Evolutionary conservation across 2,113 vertebrate genomes (phyloP), one percentile per base, ranked within the genome.

Genomic region (Jaculus jaculus): DNA sequence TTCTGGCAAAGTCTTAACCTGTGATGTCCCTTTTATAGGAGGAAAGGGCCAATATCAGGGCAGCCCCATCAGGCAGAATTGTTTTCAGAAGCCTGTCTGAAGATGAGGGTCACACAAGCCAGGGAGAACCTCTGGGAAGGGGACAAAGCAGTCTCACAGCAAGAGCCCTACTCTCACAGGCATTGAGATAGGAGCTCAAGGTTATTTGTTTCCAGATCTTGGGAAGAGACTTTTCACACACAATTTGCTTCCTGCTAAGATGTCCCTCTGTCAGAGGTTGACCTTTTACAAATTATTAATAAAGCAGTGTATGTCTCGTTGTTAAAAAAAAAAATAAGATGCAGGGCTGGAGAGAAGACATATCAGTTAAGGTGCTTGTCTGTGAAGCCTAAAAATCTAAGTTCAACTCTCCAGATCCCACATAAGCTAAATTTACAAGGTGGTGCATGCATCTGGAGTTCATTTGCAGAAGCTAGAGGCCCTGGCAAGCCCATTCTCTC

Each of bases 251-350:
- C 97, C 96, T 96, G 96, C 97, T 95, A 92, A 97, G 95, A 93
- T 90, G 74, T 97, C 91, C 95, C 96, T 98, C 96, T 97, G 97
- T 95, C 94, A 74, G 97, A 97, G 90, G 94, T 93, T 16, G 0
- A 98, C 98, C 99, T 99, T 98, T 98, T 99, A 99, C 98, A 97
- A 69, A 98, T 98, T 98, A 98, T 97, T 98, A 99, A 99, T 99
- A 99, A 99, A 99, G 98, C 97, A 98, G 87, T 97, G 97, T 97
- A 97, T 98, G 94, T 98, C 97, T 97, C 96, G 94, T 98, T 98
- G 97, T 97, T 98, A 96, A n/a, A n/a, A n/a, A n/a, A n/a, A n/a
- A n/a, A n/a, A n/a, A n/a, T n/a, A n/a, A n/a, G n/a, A n/a, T n/a
- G n/a, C n/a, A n/a, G n/a, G n/a, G n/a, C n/a, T n/a, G n/a, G n/a